phyloP scores from a whole-genome alignment of 2,113 vertebrate genomes.

The Tachuris rubrigastra region DNA sequence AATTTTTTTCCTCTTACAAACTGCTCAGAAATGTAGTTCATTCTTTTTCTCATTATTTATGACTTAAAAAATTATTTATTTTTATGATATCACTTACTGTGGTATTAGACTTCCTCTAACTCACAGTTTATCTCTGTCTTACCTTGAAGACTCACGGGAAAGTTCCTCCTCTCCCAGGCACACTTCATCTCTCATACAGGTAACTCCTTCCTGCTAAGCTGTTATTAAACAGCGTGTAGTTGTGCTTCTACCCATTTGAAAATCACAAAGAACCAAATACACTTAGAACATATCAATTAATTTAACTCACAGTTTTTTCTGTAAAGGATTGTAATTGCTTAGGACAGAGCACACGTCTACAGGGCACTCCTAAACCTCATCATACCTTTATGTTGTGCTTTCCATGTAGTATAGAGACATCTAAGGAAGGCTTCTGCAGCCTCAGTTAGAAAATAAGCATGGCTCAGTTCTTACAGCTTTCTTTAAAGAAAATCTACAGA shows the following conservation, averaged over 20 bases:
- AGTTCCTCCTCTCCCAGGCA: not conserved
- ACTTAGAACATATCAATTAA: not conserved
- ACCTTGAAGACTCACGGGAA: not conserved
- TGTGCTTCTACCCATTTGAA: not conserved
- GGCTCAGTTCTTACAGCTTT: not conserved
- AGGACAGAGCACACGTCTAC: rapidly evolving
- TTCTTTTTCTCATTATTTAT: not conserved
- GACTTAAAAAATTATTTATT: not conserved
- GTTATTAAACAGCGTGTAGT: not conserved
- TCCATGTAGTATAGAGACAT: not conserved
- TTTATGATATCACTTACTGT: not conserved
- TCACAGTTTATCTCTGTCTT: not conserved
- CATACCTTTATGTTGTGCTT: not conserved
- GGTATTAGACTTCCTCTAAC: not conserved
- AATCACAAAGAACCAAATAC: not conserved
- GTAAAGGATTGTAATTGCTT: not conserved
- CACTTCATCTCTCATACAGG: not conserved
- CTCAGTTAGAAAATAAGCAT: not conserved
- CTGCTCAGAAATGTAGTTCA: not conserved
- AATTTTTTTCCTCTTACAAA: not conserved
- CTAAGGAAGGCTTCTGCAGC: not conserved
- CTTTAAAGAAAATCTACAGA: not conserved
- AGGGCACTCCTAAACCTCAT: not conserved
- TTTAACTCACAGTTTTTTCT: not conserved
- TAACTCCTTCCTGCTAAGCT: not conserved